A percentile compares a stretch with the other conserved stretches of the same genome.
phyloP scores from a whole-genome alignment of 1,140 invertebrate genomes.

The Vollenhovia emeryi region DNA sequence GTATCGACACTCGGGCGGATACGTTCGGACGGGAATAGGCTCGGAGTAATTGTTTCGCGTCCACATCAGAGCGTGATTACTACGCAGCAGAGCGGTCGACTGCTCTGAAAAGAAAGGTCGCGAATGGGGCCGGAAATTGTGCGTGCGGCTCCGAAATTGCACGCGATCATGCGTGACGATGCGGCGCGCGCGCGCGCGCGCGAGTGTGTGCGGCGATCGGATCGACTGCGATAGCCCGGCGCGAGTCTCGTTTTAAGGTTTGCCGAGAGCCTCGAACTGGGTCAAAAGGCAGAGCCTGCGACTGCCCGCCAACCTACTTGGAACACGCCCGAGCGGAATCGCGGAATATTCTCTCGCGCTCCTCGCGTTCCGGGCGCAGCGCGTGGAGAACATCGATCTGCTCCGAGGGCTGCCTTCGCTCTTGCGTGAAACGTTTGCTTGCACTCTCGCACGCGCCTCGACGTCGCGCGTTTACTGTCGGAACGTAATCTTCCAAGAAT shows the following conservation, averaged over 20 bases:
- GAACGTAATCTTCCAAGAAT: background rate
- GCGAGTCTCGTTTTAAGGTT: constrained; percentile 63
- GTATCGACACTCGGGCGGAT: background rate
- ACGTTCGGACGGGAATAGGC: background rate
- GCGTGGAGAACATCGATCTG: background rate
- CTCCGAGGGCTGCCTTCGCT: background rate
- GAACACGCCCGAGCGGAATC: constrained; percentile 64
- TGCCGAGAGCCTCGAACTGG: constrained; percentile 70
- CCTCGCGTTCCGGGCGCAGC: background rate
- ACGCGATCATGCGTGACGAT: constrained; percentile 34
- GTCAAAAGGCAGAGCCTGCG: constrained; percentile 71
- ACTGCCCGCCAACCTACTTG: constrained; percentile 60
- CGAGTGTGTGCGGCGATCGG: constrained; percentile 3
- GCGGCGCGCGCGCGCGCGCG: no score
- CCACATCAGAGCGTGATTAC: background rate
- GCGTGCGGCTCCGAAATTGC: constrained; percentile 1
- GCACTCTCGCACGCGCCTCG: background rate
- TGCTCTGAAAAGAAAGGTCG: background rate
- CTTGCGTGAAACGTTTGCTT: background rate
- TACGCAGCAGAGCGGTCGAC: background rate
- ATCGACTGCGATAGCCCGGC: constrained; percentile 51
- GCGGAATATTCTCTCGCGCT: constrained; percentile 64
- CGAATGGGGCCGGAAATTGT: background rate
- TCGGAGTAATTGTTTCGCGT: background rate
- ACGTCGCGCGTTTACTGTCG: background rate